phyloP scores from a whole-genome alignment of 2,797 vertebrate species.

The Geotrypetes seraphini region DNA sequence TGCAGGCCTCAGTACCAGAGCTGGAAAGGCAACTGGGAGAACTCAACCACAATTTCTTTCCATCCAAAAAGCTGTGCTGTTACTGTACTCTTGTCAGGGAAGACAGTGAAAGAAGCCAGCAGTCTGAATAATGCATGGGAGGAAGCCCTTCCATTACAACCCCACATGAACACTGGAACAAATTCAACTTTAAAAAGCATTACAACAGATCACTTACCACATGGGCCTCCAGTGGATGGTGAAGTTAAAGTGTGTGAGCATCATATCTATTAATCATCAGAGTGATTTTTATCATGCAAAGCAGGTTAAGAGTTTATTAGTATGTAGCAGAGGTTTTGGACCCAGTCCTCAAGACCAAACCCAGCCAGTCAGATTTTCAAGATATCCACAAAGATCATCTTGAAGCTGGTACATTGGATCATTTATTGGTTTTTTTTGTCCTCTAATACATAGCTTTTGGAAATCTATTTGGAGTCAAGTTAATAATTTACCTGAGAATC shows the following conservation, averaged over 20 bases:
- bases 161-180: constrained; percentile 43
- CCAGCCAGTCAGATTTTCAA: too few species aligned
- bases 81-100: constrained; percentile 34
- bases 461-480: too few species aligned
- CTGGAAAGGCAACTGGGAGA: constrained; percentile 2
- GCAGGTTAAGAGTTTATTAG: constrained; percentile 10
- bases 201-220: constrained; percentile 38
- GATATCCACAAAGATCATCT: too few species aligned
- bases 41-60: constrained; percentile 13
- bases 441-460: too few species aligned
- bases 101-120: constrained; percentile 54
- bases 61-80: constrained; percentile 20
- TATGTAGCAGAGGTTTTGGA: constrained; percentile 14
- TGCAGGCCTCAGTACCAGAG: too few species aligned
- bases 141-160: constrained; percentile 47
- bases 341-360: too few species aligned
- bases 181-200: constrained; percentile 43
- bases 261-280: constrained; percentile 46
- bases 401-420: too few species aligned
- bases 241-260: constrained; percentile 38
- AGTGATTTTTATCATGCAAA: constrained; percentile 34
- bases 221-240: constrained; percentile 36
- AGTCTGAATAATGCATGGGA: constrained; percentile 40
- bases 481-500: too few species aligned
- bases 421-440: too few species aligned